Base-by-base conservation (phyloP, 37 sponge, comb jelly and placozoan genomes). In the Corticium candelabrum region DNA sequence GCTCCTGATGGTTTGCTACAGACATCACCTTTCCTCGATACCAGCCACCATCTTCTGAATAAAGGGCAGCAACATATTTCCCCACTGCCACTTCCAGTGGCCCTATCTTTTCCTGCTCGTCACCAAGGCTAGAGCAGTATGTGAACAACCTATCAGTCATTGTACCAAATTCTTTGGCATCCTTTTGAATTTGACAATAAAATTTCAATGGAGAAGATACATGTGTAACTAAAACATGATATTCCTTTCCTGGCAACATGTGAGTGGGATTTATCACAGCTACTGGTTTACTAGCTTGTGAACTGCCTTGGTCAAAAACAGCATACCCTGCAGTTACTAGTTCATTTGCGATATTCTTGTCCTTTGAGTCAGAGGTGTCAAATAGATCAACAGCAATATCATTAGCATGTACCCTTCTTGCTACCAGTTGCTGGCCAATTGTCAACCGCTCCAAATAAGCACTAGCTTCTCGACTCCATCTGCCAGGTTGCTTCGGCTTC, bases 1-100 rank as follows among this genome's bases (percentile, higher is more conserved):
- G 41, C 0, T 82, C 89, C 0, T 7, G 5, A 35, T 0, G 78
- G 80, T 21, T 50, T 50, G 11, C 62, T 11, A 50, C 21, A 27
- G 62, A 11, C 21, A 11, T 11, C 21, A 50, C 21, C 21, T 50
- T 21, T 21, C 15, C 62, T 50, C 62, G 62, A 50, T 50, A 50
- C 62, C 62, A 50, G 11, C 21, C 21, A 27, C 62, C 62, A 21
- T 50, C 62, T 11, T 11, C 62, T 11, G 62, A 50, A 21, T 50
- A 50, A 21, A 11, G 62, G 15, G 62, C 62, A 21, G 15, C 11
- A 50, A 11, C 11, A 21, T 21, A 11, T 11, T 50, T 50, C 15
- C 62, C 62, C 15, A 21, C 15, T 27, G 15, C 15, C 11, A 21
- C 15, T 27, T 50, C 62, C 15, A 21, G 62, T n/a, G n/a, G n/a